These are phyloP conservation scores for Drosophila pegasa DNA, from an alignment of 2,888 invertebrate genomes.

Conservation along the genomic window DNA sequence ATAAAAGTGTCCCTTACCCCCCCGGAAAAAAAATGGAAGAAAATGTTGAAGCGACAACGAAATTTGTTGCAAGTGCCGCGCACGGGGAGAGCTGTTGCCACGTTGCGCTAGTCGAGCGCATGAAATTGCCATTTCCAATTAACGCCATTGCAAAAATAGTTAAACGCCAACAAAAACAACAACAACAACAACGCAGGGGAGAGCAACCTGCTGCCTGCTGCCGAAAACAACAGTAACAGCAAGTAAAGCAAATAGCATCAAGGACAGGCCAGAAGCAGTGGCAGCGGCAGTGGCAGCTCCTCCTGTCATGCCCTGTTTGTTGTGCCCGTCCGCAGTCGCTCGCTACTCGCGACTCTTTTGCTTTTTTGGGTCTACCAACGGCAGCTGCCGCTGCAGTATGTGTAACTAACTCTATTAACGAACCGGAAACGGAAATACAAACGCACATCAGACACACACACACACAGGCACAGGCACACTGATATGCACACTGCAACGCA, in stretches of 20 bases:
- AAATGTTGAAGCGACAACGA: slow-evolving; percentile 16
- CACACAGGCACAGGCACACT: slow-evolving; percentile 18
- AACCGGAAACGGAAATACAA: slow-evolving; percentile 78
- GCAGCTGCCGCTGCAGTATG: slow-evolving; percentile 56
- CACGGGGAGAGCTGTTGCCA: slow-evolving; percentile 34
- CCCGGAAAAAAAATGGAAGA: slow-evolving; percentile 8
- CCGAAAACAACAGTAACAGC: slow-evolving; percentile 43
- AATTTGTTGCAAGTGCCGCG: slow-evolving; percentile 54
- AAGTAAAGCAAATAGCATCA: slow-evolving; percentile 47
- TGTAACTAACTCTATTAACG: slow-evolving; percentile 83
- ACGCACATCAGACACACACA: slow-evolving; percentile 31
- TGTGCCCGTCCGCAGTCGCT: slow-evolving; percentile 5
- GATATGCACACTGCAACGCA: slow-evolving; percentile 18
- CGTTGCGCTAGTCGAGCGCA: slow-evolving; percentile 51
- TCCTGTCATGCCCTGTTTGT: slow-evolving; percentile 1
- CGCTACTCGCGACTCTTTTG: slow-evolving; percentile 29
- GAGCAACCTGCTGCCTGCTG: slow-evolving; percentile 35
- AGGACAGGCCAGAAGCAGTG: slow-evolving; percentile 27
- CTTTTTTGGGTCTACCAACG: slow-evolving; percentile 33
- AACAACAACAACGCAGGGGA: slow-evolving; percentile 34
- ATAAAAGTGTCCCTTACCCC: slow-evolving; percentile 55
- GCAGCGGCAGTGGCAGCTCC: slow-evolving; percentile 29
- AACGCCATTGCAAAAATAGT: slow-evolving; percentile 81
- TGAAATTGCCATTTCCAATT: slow-evolving; percentile 82
- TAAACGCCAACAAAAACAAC: slow-evolving; percentile 59